phyloP scores from a whole-genome alignment of 2,113 vertebrate genomes.

The Antennarius striatus region DNA sequence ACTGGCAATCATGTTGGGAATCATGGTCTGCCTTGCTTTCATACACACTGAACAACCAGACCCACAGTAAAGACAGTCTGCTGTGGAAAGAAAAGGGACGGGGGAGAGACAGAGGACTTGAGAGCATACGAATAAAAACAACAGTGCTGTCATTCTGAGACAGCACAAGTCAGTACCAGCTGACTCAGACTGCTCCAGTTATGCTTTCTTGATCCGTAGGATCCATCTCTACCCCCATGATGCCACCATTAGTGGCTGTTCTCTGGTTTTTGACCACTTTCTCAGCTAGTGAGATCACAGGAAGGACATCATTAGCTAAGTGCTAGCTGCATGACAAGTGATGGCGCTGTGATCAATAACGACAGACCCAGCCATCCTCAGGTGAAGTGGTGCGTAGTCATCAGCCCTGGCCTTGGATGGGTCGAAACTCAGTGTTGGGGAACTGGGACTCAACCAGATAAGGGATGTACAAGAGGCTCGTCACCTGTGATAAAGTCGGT shows the following conservation, averaged over 20 bases:
- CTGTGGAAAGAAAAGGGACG: neutral
- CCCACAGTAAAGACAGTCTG: conserved; percentile 26
- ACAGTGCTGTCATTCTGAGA: conserved; percentile 18
- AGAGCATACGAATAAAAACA: conserved; percentile 12
- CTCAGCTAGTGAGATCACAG: conserved; percentile 54
- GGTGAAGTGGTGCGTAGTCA: conserved; percentile 68
- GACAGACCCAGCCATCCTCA: conserved; percentile 39
- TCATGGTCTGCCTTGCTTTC: conserved; percentile 21
- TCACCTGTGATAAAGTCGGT: conserved; percentile 61
- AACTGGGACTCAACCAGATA: conserved; percentile 58
- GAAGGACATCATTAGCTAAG: conserved; percentile 78
- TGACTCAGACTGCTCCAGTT: conserved; percentile 45
- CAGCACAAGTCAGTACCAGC: conserved; percentile 18
- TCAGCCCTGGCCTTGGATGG: conserved; percentile 48
- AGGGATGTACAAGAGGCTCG: conserved; percentile 51
- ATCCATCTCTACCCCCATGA: conserved; percentile 50
- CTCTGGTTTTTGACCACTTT: conserved; percentile 59
- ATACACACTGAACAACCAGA: conserved; percentile 38
- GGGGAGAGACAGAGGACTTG: no score
- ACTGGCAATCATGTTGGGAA: conserved; percentile 33
- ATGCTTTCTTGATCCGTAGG: conserved; percentile 46
- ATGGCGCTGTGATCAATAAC: conserved; percentile 64
- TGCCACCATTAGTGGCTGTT: conserved; percentile 4
- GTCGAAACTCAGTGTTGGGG: conserved; percentile 12
- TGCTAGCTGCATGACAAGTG: conserved; percentile 74